Conservation (phyloP, 53 echinoderm and acorn worm genomes). For the Antedon mediterranea region DNA sequence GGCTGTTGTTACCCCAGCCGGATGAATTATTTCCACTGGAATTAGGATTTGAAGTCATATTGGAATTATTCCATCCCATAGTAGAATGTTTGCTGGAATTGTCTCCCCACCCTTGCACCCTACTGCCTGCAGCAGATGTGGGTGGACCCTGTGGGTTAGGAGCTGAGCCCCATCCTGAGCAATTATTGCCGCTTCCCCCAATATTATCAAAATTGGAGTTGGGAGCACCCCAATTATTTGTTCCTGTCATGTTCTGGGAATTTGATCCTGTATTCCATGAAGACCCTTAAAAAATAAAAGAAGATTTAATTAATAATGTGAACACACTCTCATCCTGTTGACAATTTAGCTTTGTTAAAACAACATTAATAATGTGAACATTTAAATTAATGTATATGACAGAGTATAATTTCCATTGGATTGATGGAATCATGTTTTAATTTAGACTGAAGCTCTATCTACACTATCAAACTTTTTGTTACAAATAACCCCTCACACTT, state of each 20-base stretch:
- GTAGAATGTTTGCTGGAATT: neutral
- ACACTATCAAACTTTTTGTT: no score
- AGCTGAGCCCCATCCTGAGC: neutral
- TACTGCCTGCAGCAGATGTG: neutral
- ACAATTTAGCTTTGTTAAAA: no score
- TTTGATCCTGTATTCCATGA: neutral
- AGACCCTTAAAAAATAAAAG: neutral
- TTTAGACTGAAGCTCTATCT: no score
- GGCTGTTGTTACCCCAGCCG: slow-evolving; percentile 4
- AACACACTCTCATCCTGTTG: no score
- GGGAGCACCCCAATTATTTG: slow-evolving; percentile 6
- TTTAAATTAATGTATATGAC: no score
- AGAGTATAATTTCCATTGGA: no score
- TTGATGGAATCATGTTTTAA: no score
- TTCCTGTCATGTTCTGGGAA: neutral
- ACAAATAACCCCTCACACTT: no score
- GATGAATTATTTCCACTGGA: neutral
- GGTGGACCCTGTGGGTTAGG: slow-evolving; percentile 4
- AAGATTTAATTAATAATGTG: no score
- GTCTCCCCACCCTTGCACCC: neutral
- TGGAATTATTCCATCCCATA: slow-evolving; percentile 1
- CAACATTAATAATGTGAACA: no score
- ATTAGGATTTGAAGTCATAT: neutral
- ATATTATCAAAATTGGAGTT: slow-evolving; percentile 6
- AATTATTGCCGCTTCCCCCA: slow-evolving; percentile 8